A percentile compares a stretch with the other conserved stretches of the same genome.
Evolutionary conservation across 2,888 invertebrate genomes (phyloP).

Genomic region (Oscheius sp.): DNA sequence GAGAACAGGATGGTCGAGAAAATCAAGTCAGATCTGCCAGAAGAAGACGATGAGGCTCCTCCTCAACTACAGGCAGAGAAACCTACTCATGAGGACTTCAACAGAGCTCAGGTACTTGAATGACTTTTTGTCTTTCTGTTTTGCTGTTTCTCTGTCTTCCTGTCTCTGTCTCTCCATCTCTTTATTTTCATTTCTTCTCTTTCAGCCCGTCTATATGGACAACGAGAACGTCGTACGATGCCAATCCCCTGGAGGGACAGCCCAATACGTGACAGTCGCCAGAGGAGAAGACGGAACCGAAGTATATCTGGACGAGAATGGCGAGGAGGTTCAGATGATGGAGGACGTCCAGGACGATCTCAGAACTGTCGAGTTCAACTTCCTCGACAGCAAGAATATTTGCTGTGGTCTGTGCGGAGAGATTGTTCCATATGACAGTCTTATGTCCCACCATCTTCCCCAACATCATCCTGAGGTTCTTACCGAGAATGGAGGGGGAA

Average conservation of each 20-base stretch:
- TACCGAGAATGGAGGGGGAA: slow-evolving; percentile 50
- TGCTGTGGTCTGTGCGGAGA: slow-evolving; percentile 72
- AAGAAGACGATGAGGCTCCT: slow-evolving; percentile 22
- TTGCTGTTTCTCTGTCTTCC: no score
- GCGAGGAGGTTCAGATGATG: slow-evolving; percentile 39
- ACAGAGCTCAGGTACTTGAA: neutral
- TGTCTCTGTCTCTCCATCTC: no score
- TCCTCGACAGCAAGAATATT: slow-evolving; percentile 63
- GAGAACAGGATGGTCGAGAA: neutral
- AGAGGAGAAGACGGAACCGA: slow-evolving; percentile 34
- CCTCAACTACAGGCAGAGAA: slow-evolving; percentile 23
- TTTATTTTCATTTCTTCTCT: no score
- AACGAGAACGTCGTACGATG: slow-evolving; percentile 28
- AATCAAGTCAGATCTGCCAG: neutral
- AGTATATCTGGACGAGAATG: slow-evolving; percentile 33
- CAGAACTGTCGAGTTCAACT: slow-evolving; percentile 62
- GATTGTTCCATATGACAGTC: slow-evolving; percentile 66
- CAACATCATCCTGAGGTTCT: slow-evolving; percentile 65
- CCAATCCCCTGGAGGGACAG: slow-evolving; percentile 41
- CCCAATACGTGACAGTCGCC: slow-evolving; percentile 25
- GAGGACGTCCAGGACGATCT: slow-evolving; percentile 33
- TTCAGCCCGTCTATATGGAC: slow-evolving; percentile 18
- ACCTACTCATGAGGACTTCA: slow-evolving; percentile 10
- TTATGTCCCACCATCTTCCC: slow-evolving; percentile 68
- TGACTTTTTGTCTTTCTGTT: no score